These are phyloP conservation scores for Drosophila rhopaloa DNA, from an alignment of 1,140 invertebrate genomes.

Conservation along the genomic window DNA sequence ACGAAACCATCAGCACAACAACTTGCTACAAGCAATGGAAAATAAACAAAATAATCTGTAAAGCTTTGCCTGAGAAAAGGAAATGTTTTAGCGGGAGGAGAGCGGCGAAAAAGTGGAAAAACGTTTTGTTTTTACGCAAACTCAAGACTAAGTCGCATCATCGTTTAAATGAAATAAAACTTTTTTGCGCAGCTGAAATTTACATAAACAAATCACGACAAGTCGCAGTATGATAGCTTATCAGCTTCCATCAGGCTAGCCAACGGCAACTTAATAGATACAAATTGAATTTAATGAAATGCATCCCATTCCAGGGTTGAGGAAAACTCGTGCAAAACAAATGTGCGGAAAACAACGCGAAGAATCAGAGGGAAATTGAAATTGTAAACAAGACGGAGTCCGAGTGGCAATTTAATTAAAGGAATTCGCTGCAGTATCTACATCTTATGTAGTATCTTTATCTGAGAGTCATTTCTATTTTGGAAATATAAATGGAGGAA, in stretches of 20 bases:
- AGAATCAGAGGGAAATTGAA: constrained; percentile 10
- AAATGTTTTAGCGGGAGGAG: not conserved
- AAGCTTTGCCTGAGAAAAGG: constrained; percentile 14
- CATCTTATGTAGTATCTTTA: constrained; percentile 6
- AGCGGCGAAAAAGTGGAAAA: constrained; percentile 2
- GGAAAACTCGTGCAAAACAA: constrained; percentile 36
- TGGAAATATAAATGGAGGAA: constrained; percentile 2
- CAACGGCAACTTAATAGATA: constrained; percentile 37
- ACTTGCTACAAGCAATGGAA: constrained; percentile 1
- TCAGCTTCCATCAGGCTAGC: constrained; percentile 27
- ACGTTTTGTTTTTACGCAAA: constrained; percentile 12
- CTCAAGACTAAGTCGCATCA: constrained; percentile 12
- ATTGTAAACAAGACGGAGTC: constrained; percentile 7
- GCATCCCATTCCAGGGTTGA: constrained; percentile 34
- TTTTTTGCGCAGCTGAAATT: constrained; percentile 59
- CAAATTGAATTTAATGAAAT: constrained; percentile 61
- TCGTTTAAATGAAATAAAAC: constrained; percentile 30
- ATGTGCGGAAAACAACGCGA: constrained; percentile 29
- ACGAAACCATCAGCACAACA: constrained; percentile 27
- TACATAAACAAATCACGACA: constrained; percentile 62
- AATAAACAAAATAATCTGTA: constrained; percentile 51
- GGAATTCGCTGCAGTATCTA: constrained; percentile 19
- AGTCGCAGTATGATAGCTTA: constrained; percentile 38
- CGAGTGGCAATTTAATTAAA: constrained; percentile 35
- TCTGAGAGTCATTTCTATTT: constrained; percentile 7